Conservation (phyloP, 2,113 vertebrate species). For the Polyodon spathula region DNA sequence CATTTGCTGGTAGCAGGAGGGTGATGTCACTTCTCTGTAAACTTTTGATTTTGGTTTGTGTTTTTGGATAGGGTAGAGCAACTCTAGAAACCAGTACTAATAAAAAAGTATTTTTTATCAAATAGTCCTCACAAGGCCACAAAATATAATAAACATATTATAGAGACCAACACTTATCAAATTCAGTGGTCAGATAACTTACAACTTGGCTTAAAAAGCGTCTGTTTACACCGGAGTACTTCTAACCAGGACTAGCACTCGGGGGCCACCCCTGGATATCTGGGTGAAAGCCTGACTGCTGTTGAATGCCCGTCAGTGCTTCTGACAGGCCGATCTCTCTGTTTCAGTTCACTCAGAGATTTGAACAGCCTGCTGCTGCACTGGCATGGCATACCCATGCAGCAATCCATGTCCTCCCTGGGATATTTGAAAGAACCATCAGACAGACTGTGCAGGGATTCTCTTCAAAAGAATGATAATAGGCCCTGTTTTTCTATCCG, state of each 20-base stretch:
- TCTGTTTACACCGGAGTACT: no score
- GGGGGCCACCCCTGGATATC: no score
- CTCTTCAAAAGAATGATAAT: neutral
- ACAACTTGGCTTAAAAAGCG: no score
- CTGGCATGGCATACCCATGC: neutral
- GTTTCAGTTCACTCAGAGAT: neutral
- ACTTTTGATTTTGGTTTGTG: slow-evolving; percentile 14
- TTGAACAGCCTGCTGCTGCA: neutral
- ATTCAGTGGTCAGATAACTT: no score
- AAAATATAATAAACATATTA: no score
- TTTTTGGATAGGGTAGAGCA: neutral
- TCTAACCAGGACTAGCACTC: no score
- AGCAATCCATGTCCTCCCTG: neutral
- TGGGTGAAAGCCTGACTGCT: neutral
- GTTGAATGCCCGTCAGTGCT: neutral
- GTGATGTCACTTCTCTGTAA: slow-evolving; percentile 13
- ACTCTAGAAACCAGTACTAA: no score
- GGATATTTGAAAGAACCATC: neutral
- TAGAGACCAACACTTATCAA: no score
- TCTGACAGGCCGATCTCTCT: neutral
- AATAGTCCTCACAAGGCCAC: no score
- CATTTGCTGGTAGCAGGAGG: slow-evolving; percentile 18
- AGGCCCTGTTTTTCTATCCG: neutral
- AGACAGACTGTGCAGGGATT: neutral
- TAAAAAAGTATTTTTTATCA: no score